phyloP scores from a whole-genome alignment of 2,113 vertebrate genomes.

The Chloroceryle aenea region DNA sequence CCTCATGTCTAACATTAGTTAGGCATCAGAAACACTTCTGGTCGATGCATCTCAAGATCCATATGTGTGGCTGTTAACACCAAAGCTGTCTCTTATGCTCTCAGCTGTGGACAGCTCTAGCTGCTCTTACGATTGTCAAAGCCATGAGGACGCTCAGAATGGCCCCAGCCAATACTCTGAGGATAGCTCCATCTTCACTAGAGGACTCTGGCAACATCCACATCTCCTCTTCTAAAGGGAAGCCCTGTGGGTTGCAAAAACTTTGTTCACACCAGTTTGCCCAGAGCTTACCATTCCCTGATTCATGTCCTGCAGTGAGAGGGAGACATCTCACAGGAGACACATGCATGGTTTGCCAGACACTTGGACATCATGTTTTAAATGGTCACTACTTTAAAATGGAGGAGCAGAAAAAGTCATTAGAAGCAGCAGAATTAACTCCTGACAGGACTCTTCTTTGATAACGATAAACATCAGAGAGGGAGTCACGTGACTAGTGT shows the following conservation, averaged over 20 bases:
- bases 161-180: accelerated
- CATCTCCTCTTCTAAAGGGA: background rate
- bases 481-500: background rate
- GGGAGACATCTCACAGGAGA: accelerated
- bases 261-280: background rate
- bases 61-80: background rate
- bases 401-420: background rate
- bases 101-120: background rate
- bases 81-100: background rate
- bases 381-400: accelerated
- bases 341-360: accelerated
- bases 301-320: too few relatives aligned
- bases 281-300: background rate
- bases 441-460: background rate
- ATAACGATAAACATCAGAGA: background rate
- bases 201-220: accelerated
- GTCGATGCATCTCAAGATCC: background rate
- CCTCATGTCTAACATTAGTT: accelerated
- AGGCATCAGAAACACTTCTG: background rate
- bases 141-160: accelerated
- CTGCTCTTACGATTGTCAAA: accelerated
- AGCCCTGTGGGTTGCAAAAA: background rate
- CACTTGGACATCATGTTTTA: background rate
- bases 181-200: background rate
- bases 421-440: background rate